Evolutionary conservation across 2,888 invertebrate species (phyloP).

Genomic region (Hermaeophaga mercurialis): DNA sequence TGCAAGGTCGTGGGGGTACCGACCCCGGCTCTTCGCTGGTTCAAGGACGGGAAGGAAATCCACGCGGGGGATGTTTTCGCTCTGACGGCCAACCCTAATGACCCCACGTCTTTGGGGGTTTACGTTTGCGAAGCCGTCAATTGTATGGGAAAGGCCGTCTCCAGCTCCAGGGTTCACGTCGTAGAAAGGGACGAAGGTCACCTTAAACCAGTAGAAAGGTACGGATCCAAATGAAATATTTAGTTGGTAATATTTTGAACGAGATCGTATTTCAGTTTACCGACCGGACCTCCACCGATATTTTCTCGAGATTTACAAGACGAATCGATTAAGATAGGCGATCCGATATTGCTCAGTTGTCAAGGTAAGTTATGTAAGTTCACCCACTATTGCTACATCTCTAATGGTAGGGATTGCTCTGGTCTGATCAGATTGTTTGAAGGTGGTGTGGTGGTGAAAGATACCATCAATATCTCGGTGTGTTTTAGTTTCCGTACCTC

Average conservation of each 20-base stretch:
- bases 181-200: constrained; percentile 77
- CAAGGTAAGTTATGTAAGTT: constrained; percentile 65
- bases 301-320: constrained; percentile 77
- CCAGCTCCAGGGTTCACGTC: constrained; percentile 83
- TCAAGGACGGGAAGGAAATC: constrained; percentile 85
- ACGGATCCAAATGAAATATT: constrained; percentile 14
- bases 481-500: constrained; percentile 74
- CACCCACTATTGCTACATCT: too few relatives aligned
- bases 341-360: constrained; percentile 73
- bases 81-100: constrained; percentile 80
- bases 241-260: too few relatives aligned
- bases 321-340: constrained; percentile 78
- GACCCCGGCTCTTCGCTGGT: constrained; percentile 72
- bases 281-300: constrained; percentile 75
- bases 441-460: too few relatives aligned
- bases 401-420: too few relatives aligned
- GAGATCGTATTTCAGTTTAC: constrained; percentile 46
- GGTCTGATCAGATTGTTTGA: too few relatives aligned
- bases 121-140: constrained; percentile 88
- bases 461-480: too few relatives aligned
- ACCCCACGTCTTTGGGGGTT: constrained; percentile 84
- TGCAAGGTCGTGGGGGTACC: constrained; percentile 93
- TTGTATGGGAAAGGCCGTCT: constrained; percentile 85
- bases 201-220: constrained; percentile 71
- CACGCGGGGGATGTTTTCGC: constrained; percentile 90